These are phyloP conservation scores for Buteo buteo DNA, from an alignment of 2,113 vertebrate genomes.

Conservation along the genomic window DNA sequence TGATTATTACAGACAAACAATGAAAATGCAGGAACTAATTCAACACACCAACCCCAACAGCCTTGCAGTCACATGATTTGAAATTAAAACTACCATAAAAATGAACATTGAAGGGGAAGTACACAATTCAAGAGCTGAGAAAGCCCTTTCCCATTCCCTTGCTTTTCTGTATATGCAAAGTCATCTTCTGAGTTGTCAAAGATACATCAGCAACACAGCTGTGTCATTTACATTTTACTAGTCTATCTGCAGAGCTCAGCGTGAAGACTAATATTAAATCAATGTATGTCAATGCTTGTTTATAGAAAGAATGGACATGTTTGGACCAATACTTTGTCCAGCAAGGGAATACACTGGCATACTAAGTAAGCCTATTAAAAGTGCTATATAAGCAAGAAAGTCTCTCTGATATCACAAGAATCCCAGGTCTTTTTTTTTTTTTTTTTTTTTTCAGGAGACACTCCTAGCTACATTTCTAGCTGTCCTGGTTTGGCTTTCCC, in stretches of 20 bases:
- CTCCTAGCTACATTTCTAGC: neutral
- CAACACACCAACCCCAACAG: neutral
- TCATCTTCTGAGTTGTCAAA: constrained; percentile 1
- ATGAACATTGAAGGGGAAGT: neutral
- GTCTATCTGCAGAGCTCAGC: constrained; percentile 13
- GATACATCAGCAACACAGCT: neutral
- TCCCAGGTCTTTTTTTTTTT: neutral
- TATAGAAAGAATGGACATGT: neutral
- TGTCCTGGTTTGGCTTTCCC: neutral
- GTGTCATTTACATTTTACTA: neutral
- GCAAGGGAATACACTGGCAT: neutral
- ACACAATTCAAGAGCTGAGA: neutral
- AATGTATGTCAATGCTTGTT: neutral
- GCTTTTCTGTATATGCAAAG: neutral
- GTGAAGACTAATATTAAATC: neutral
- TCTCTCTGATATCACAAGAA: neutral
- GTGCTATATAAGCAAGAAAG: neutral
- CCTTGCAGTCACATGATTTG: neutral
- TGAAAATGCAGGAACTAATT: neutral
- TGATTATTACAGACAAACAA: neutral
- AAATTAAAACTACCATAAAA: neutral
- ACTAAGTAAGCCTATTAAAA: neutral
- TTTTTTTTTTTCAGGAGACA: neutral
- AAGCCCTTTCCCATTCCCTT: neutral
- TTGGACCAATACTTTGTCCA: neutral